phyloP scores from a whole-genome alignment of 2,888 invertebrate genomes.

The Craniophora ligustri region DNA sequence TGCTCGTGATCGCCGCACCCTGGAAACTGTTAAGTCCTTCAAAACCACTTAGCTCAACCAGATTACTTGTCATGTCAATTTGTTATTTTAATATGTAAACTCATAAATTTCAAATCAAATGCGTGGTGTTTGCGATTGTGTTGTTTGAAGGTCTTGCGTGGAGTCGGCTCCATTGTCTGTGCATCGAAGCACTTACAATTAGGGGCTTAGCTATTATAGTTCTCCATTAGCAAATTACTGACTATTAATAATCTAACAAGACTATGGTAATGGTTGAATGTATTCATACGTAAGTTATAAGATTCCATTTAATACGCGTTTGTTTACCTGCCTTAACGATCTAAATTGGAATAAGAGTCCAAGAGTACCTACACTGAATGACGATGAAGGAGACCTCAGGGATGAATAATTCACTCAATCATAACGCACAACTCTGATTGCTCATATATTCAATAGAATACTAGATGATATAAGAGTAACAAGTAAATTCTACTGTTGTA shows the following conservation, averaged over 20 bases:
- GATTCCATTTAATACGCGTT: constrained; percentile 11
- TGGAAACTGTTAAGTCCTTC: constrained; percentile 74
- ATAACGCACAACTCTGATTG: neutral
- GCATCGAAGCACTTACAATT: constrained; percentile 69
- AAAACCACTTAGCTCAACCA: constrained; percentile 74
- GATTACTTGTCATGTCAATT: constrained; percentile 76
- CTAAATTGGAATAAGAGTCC: too few relatives aligned
- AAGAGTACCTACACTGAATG: too few relatives aligned
- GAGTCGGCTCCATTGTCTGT: constrained; percentile 68
- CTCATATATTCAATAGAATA: too few relatives aligned
- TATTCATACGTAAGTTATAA: constrained; percentile 15
- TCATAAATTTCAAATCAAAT: constrained; percentile 71
- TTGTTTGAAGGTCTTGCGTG: constrained; percentile 72
- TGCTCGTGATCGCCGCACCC: constrained; percentile 84
- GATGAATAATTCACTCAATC: neutral
- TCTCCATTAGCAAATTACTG: constrained; percentile 52
- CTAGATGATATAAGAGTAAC: too few relatives aligned
- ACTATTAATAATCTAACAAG: constrained; percentile 60
- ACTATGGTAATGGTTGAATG: constrained; percentile 55
- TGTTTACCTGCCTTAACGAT: neutral
- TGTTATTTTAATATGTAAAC: constrained; percentile 78
- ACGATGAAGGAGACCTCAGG: too few relatives aligned
- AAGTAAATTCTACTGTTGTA: too few relatives aligned
- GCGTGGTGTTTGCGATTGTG: constrained; percentile 67
- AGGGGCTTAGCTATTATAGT: constrained; percentile 65